Evolutionary conservation across 2,797 vertebrate genomes (phyloP).

Genomic region (Mormyrus proboscirostris): DNA sequence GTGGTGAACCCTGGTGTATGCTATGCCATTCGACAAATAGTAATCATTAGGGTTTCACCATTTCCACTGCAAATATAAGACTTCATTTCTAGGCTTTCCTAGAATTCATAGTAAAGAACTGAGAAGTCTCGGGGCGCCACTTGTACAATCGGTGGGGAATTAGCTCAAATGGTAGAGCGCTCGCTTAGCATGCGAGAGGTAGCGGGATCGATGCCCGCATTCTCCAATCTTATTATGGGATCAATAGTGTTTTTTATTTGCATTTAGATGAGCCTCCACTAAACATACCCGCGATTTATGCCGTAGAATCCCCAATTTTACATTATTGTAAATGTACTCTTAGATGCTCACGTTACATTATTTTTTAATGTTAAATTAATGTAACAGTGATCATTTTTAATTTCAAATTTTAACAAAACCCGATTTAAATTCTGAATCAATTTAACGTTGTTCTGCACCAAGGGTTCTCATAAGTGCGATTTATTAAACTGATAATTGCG

Average conservation of each 20-base stretch:
- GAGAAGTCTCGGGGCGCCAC: background rate
- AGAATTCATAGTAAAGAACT: background rate
- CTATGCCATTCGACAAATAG: background rate
- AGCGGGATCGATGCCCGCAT: background rate
- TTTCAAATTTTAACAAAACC: background rate
- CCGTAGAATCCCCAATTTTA: background rate
- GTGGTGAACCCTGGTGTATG: background rate
- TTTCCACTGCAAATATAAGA: background rate
- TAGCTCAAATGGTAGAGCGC: background rate
- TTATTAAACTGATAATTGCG: background rate
- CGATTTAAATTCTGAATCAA: background rate
- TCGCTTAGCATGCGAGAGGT: background rate
- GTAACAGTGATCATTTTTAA: background rate
- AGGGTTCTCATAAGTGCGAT: background rate
- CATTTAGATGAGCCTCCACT: background rate
- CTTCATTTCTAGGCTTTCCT: background rate
- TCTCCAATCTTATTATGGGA: background rate
- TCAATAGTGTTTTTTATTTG: background rate
- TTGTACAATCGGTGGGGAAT: rapidly evolving
- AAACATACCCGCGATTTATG: background rate
- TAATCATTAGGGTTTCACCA: background rate
- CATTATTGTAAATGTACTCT: background rate
- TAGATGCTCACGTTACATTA: background rate
- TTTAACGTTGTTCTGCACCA: background rate
- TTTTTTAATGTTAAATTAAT: background rate